Base-by-base conservation (phyloP, 2,888 invertebrate species). In the Rotaria sp. region DNA sequence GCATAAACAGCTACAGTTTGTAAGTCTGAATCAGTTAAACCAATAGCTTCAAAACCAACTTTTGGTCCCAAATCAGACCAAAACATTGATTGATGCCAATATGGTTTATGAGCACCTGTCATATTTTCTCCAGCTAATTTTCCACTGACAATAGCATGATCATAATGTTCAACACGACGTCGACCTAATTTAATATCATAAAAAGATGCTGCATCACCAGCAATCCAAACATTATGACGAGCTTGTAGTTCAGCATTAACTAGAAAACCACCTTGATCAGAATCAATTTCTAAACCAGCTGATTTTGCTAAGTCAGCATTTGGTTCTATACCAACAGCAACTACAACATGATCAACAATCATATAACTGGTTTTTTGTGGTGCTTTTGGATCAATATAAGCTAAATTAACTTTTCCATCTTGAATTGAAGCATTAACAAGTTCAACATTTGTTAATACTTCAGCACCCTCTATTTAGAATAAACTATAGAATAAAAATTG, bases 121-220 rank as follows among this genome's bases (percentile, higher is more conserved):
- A 98, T 98, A 92, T 98, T 98, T 92, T 96, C 95, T 85, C 97
- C 98, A 86, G 97, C 98, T 89, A 97, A 93, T 88, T 96, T 93
- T n/a, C 97, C 98, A 85, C 96, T 96, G 87, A 95, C 94, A 85
- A 97, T 95, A 24, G 98, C 97, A 92, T 97, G 96, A 92, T 97
- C 97, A 92, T 97, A 96, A 92, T 97, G 97, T 92, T 96, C 96
- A n/a, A 96, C 94, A 89, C 97, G 94, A 88, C 97, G 93, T 87
- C 96, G 93, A 8, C 96, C 96, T 87, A 96, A 93, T 90, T 94
- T 93, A 85, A 94, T 93, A 92, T 97, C 97, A 57, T 86, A 86
- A 86, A 86, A 87, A 24, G 85, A 87, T 67, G 84, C 86, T 84
- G 87, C 87, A 30, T 48, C 85, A 92, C 93, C 92, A 91, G 94